Evolutionary conservation across 2,113 vertebrate genomes (phyloP).

Genomic region (Cololabis saira): DNA sequence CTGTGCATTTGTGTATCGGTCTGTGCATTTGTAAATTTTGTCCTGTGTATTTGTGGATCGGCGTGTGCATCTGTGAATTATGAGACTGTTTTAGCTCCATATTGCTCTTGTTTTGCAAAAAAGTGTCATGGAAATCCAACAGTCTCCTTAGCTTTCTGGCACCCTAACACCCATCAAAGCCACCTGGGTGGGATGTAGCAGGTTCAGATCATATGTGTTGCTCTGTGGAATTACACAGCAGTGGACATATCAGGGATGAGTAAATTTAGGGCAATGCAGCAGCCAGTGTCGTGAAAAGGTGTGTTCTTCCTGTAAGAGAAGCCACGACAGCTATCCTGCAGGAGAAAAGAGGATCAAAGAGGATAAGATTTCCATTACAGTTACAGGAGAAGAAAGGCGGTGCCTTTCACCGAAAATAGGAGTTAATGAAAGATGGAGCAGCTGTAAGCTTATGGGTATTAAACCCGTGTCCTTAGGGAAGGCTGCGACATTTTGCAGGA

Average conservation of each 20-base stretch:
- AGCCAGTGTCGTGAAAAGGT: constrained; percentile 13
- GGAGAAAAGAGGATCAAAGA: constrained; percentile 39
- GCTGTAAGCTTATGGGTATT: constrained; percentile 21
- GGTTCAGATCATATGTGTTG: not conserved
- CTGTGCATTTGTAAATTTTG: too few species aligned
- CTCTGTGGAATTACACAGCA: constrained; percentile 13
- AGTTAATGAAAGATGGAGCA: constrained; percentile 29
- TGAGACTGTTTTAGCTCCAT: too few species aligned
- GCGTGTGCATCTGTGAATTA: too few species aligned
- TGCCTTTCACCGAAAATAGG: constrained; percentile 22
- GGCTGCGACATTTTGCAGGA: constrained; percentile 37
- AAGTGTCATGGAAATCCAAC: too few species aligned
- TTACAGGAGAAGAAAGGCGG: constrained; percentile 19
- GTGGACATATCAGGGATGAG: constrained; percentile 44
- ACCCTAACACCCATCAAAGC: too few species aligned
- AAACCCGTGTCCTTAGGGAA: constrained; percentile 20
- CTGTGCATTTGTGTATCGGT: too few species aligned
- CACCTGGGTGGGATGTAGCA: not conserved
- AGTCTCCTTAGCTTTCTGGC: too few species aligned
- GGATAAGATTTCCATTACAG: constrained; percentile 31
- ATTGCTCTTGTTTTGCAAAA: too few species aligned
- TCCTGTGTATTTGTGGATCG: too few species aligned
- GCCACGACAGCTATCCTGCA: constrained; percentile 5
- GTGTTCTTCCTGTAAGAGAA: constrained; percentile 35
- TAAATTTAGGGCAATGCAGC: constrained; percentile 16